These are phyloP conservation scores for Palloptera scutellata DNA, from an alignment of 2,888 invertebrate species.

Conservation along the genomic window DNA sequence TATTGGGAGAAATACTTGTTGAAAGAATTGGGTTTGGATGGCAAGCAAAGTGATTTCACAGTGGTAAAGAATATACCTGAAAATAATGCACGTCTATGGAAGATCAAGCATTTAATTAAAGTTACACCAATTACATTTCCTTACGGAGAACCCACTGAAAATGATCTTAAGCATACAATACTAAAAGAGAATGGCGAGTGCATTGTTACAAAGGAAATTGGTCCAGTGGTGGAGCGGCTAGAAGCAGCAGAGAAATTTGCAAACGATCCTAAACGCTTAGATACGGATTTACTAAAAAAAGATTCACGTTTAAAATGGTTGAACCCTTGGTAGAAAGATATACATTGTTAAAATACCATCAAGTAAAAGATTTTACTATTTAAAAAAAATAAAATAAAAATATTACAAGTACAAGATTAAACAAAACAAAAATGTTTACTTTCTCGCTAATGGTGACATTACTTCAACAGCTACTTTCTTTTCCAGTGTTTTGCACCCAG, in stretches of 20 bases:
- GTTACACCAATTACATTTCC: constrained; percentile 84
- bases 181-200: constrained; percentile 81
- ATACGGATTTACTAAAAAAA: constrained; percentile 73
- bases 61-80: constrained; percentile 89
- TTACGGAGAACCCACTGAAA: constrained; percentile 76
- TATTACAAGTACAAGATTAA: no score
- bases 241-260: constrained; percentile 70
- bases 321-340: constrained; percentile 65
- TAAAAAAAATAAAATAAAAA: neutral
- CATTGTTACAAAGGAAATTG: constrained; percentile 70
- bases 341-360: neutral
- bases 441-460: constrained; percentile 24
- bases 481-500: constrained; percentile 90
- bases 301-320: constrained; percentile 77
- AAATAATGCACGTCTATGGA: constrained; percentile 77
- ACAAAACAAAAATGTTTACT: neutral
- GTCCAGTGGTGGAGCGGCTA: constrained; percentile 67
- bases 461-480: constrained; percentile 72
- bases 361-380: neutral
- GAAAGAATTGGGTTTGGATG: constrained; percentile 71
- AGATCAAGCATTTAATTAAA: constrained; percentile 84
- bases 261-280: constrained; percentile 70
- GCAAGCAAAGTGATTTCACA: constrained; percentile 69
- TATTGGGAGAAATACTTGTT: constrained; percentile 78
- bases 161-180: constrained; percentile 74